Conservation (phyloP, 37 sponge, comb jelly and placozoan genomes). For the Geodia barretti region DNA sequence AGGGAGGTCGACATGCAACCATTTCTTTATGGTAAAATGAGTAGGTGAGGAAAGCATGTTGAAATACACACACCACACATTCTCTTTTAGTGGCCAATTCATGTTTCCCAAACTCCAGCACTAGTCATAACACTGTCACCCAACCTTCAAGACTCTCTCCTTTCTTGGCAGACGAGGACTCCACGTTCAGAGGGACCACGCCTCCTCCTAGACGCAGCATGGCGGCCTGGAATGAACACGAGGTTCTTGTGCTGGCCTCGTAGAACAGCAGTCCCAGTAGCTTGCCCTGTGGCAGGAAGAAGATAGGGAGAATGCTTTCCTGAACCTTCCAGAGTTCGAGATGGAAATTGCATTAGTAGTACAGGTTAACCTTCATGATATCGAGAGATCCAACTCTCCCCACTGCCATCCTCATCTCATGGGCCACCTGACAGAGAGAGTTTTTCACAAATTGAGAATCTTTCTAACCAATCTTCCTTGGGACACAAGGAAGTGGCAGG, state of each 20-base stretch:
- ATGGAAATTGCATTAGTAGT: background rate
- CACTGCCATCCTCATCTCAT: slow-evolving; percentile 84
- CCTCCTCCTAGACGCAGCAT: slow-evolving; percentile 97
- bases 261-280: slow-evolving; percentile 95
- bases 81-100: too few species aligned
- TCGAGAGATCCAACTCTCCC: slow-evolving; percentile 65
- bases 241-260: slow-evolving; percentile 96
- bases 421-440: too few species aligned
- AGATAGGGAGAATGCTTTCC: too few species aligned
- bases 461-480: too few species aligned
- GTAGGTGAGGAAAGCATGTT: too few species aligned
- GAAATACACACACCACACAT: too few species aligned
- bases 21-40: too few species aligned
- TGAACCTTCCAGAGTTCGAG: too few species aligned
- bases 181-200: slow-evolving; percentile 70
- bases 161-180: slow-evolving; percentile 91
- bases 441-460: too few species aligned
- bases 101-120: too few species aligned
- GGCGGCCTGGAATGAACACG: slow-evolving; percentile 90
- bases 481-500: too few species aligned
- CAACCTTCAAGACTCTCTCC: slow-evolving; percentile 96
- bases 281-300: slow-evolving; percentile 74
- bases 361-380: slow-evolving; percentile 62
- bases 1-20: too few species aligned
- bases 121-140: background rate